Conservation (phyloP, 2,113 vertebrate species). For the Tenebrosternarchus preto region DNA sequence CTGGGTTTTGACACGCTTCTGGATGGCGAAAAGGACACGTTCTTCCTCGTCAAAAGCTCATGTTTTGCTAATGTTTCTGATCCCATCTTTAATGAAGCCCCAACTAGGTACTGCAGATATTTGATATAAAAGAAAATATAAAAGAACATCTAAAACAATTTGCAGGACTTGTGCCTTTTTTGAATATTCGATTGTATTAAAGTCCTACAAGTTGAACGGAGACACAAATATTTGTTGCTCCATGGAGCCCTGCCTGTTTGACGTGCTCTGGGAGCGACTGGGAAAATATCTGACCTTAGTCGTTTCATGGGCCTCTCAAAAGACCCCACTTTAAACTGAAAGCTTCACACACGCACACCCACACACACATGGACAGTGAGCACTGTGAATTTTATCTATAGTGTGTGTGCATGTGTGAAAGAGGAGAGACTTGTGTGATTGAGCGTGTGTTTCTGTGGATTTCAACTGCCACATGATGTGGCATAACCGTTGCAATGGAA, state of each 20-base stretch:
- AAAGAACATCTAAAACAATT: slow-evolving; percentile 30
- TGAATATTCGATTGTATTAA: slow-evolving; percentile 39
- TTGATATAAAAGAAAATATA: slow-evolving; percentile 21
- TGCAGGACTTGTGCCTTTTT: slow-evolving; percentile 60
- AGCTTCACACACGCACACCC: not conserved
- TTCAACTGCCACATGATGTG: not conserved
- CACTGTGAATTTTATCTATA: slow-evolving; percentile 58
- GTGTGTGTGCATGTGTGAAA: slow-evolving; percentile 31
- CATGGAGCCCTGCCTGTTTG: slow-evolving; percentile 1
- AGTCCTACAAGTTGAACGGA: slow-evolving; percentile 23
- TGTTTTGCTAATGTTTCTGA: not conserved
- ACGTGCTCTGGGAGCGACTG: slow-evolving; percentile 23
- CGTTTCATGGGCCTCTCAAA: slow-evolving; percentile 1
- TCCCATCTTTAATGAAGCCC: slow-evolving; percentile 21
- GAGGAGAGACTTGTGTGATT: not conserved
- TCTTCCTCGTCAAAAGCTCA: not conserved
- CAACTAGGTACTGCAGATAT: slow-evolving; percentile 45
- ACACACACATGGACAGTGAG: slow-evolving; percentile 27
- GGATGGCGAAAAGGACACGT: slow-evolving; percentile 6
- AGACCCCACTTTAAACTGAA: slow-evolving; percentile 9
- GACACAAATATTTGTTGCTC: not conserved
- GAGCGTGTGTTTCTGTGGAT: slow-evolving; percentile 33
- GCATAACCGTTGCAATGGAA: no score
- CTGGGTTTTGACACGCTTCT: not conserved
- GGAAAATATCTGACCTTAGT: slow-evolving; percentile 30